Evolutionary conservation across 2,888 invertebrate genomes (phyloP).

Genomic region (Drosophila percnosoma): DNA sequence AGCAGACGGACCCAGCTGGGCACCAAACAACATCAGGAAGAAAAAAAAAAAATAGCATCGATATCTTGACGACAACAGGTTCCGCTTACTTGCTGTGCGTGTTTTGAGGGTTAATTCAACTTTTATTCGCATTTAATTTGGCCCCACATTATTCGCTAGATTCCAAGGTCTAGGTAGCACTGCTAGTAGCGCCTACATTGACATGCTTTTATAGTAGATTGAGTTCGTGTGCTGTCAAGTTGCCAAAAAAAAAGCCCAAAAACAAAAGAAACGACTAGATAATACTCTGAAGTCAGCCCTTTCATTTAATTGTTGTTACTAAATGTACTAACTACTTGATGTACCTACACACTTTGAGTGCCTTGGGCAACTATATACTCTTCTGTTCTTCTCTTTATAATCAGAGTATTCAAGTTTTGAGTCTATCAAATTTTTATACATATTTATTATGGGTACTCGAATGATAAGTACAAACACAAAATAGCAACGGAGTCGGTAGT

Average conservation of each 20-base stretch:
- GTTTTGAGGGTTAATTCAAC: constrained; percentile 40
- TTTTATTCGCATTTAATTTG: constrained; percentile 23
- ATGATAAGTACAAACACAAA: too few species aligned
- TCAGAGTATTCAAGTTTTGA: neutral
- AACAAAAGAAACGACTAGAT: neutral
- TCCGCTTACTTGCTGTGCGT: constrained; percentile 34
- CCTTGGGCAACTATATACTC: neutral
- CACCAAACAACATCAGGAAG: constrained; percentile 1
- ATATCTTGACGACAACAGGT: constrained; percentile 59
- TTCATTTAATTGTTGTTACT: neutral
- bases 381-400: too few species aligned
- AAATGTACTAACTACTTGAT: neutral
- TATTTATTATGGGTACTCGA: constrained; percentile 6
- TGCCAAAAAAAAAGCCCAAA: constrained; percentile 34
- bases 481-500: too few species aligned
- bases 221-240: constrained; percentile 33
- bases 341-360: neutral
- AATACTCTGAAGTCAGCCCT: neutral
- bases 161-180: constrained; percentile 47
- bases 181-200: constrained; percentile 37
- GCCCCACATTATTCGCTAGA: constrained; percentile 25
- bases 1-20: constrained; percentile 7
- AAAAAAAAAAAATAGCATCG: neutral
- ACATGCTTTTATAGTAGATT: constrained; percentile 37
- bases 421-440: constrained; percentile 2